Conservation (phyloP, 2,113 vertebrate genomes). For the Xyliphius kryptos region DNA sequence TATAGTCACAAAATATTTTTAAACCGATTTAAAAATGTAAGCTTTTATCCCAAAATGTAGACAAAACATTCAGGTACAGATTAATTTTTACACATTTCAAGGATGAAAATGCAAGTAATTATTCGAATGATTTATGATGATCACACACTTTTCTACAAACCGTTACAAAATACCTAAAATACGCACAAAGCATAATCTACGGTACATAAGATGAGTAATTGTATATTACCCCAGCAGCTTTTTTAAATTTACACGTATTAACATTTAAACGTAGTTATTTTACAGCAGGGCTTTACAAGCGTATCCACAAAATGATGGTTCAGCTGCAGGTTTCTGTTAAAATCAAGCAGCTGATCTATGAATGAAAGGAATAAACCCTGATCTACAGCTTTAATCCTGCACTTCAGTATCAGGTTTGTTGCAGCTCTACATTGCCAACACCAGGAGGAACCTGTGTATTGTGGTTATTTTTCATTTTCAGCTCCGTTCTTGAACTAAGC, state of each 20-base stretch:
- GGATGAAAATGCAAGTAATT: slow-evolving; percentile 26
- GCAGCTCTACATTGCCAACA: slow-evolving; percentile 20
- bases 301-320: not conserved
- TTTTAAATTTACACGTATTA: slow-evolving; percentile 8
- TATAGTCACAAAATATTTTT: slow-evolving; percentile 22
- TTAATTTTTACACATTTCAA: slow-evolving; percentile 29
- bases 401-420: not conserved
- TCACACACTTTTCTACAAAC: no score
- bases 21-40: slow-evolving; percentile 31
- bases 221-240: no score
- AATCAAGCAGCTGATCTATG: no score
- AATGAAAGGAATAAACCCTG: no score
- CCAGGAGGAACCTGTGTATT: slow-evolving; percentile 12
- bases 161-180: no score
- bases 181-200: no score
- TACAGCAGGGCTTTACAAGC: not conserved
- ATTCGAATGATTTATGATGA: no score
- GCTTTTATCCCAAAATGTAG: slow-evolving; percentile 35
- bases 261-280: slow-evolving; percentile 9
- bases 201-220: no score
- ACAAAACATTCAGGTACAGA: slow-evolving; percentile 29
- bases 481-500: not conserved
- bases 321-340: no score
- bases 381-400: no score
- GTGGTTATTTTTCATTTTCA: not conserved